These are phyloP conservation scores for Perodicticus potto DNA, from an alignment of 2,797 vertebrate species.

Conservation along the genomic window DNA sequence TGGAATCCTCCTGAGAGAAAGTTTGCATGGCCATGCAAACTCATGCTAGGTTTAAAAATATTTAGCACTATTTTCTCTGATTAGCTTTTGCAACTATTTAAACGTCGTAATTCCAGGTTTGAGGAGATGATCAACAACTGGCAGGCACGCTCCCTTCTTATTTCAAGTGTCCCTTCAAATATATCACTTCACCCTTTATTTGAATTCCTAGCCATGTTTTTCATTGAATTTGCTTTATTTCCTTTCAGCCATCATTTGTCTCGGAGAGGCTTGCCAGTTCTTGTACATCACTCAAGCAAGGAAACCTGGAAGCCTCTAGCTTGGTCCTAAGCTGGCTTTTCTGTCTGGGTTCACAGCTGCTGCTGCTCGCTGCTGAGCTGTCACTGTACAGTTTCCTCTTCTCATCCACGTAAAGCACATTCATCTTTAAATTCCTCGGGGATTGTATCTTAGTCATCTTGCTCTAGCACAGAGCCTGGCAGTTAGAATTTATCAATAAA, in stretches of 20 bases:
- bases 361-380: slow-evolving; percentile 36
- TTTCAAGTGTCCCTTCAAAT: slow-evolving; percentile 48
- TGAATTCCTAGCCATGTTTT: slow-evolving; percentile 33
- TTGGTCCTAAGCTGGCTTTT: slow-evolving; percentile 38
- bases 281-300: not conserved
- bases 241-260: slow-evolving; percentile 55
- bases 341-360: slow-evolving; percentile 55
- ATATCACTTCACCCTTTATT: slow-evolving; percentile 8
- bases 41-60: not conserved
- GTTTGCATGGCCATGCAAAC: not conserved
- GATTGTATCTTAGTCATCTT: slow-evolving; percentile 40
- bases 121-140: slow-evolving; percentile 13
- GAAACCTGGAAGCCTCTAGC: slow-evolving; percentile 37
- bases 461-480: slow-evolving; percentile 8
- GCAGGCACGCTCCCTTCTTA: not conserved
- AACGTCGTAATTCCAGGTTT: slow-evolving; percentile 13
- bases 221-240: slow-evolving; percentile 10
- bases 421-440: slow-evolving; percentile 61
- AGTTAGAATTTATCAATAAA: slow-evolving; percentile 49
- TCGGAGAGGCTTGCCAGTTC: slow-evolving; percentile 47
- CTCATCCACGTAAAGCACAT: slow-evolving; percentile 30
- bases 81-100: not conserved
- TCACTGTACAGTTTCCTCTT: slow-evolving; percentile 59
- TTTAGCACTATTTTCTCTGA: not conserved
- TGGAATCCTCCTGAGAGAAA: not conserved